Evolutionary conservation across 2,888 invertebrate species (phyloP).

Genomic region (Empis stercorea): DNA sequence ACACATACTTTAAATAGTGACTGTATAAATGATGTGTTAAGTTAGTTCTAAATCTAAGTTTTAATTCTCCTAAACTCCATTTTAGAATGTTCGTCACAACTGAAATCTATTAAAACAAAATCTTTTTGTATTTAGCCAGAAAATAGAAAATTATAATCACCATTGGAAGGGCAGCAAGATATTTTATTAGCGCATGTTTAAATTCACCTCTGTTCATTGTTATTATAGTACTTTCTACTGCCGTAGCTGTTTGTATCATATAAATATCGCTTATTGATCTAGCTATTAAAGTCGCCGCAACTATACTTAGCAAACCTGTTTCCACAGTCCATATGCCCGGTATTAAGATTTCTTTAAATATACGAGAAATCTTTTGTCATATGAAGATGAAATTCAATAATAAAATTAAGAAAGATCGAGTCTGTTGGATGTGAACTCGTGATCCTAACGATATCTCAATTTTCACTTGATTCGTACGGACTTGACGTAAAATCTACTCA

Average conservation of each 20-base stretch:
- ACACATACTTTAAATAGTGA: constrained; percentile 78
- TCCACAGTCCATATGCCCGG: constrained; percentile 70
- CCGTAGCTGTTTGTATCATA: constrained; percentile 91
- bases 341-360: constrained; percentile 51
- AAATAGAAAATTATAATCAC: constrained; percentile 36
- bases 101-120: constrained; percentile 58
- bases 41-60: constrained; percentile 79
- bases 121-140: too few species aligned
- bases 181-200: constrained; percentile 56
- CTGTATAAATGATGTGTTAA: constrained; percentile 77
- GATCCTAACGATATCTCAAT: too few species aligned
- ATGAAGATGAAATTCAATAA: too few species aligned
- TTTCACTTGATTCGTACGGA: too few species aligned
- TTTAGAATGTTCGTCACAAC: constrained; percentile 87
- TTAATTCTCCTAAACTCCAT: constrained; percentile 88
- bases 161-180: constrained; percentile 76
- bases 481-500: too few species aligned
- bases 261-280: constrained; percentile 93
- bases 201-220: constrained; percentile 72
- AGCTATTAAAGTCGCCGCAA: constrained; percentile 70
- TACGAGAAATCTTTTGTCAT: background rate
- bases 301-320: constrained; percentile 54
- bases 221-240: constrained; percentile 90
- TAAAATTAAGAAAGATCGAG: too few species aligned
- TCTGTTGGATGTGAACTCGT: too few species aligned